Evolutionary conservation across 2,113 vertebrate species (phyloP), one percentile per base, ranked within the genome.

Genomic region (Hippocampus zosterae): DNA sequence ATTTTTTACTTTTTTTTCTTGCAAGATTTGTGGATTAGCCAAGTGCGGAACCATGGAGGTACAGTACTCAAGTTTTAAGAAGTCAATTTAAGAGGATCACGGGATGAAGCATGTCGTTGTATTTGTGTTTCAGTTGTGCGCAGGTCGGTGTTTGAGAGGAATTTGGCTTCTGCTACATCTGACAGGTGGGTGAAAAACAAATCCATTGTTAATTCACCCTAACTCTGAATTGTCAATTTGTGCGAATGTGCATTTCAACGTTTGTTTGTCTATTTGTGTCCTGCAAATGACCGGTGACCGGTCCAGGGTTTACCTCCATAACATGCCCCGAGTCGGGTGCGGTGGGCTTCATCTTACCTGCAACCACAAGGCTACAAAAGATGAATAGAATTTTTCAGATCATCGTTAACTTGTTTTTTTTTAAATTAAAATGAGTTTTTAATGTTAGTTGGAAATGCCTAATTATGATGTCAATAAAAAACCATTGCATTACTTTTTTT

Each of bases 151-250:
- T 59, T 82, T 84, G 75, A 72, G 1, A 69, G 81, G n/a, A 72
- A 23, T 84, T 11, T 79, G 46, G 48, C 3, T 88, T 53, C 67
- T 91, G 41, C 10, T 91, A n/a, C 82, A 88, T 60, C 69, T 90
- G 65, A 78, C 80, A 69, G 86, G 91, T 91, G 70, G 82, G 82
- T 69, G 2, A 8, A 55, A 48, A 53, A 60, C 25, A 29, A 60
- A 60, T 3, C 27, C 6, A 29, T 60, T 8, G 18, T 60, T 16
- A 33, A 8, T 60, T 12, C 13, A 44, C 10, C 42, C 10, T 44
- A 10, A 42, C 41, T 48, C 15, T 48, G 1, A 48, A 48, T 48
- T 48, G 16, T 18, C 16, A 15, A 48, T 48, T 18, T 0, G 15
- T 48, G 15, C 5, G 46, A 50, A 50, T 50, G 16, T 50, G 46